Conservation (phyloP, 1,140 invertebrate species). For the Amyelois transitella region DNA sequence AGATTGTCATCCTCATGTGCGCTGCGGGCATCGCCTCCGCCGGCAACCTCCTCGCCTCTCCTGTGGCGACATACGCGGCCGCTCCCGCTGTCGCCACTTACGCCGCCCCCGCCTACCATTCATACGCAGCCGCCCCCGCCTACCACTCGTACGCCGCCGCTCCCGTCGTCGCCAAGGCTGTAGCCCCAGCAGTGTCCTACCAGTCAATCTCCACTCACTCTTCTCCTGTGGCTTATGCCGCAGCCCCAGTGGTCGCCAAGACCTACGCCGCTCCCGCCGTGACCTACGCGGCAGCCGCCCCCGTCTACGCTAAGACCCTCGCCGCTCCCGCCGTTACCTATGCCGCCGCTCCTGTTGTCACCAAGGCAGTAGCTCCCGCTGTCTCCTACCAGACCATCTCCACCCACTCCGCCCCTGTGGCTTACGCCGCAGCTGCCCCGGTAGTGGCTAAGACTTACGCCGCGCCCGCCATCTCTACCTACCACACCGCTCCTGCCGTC, state of each 20-base stretch:
- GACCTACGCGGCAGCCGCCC: slow-evolving; percentile 22
- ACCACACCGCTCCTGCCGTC: slow-evolving; percentile 11
- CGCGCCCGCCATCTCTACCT: slow-evolving; percentile 35
- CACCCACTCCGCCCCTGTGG: slow-evolving; percentile 16
- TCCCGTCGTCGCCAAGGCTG: slow-evolving; percentile 14
- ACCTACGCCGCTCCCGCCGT: slow-evolving; percentile 19
- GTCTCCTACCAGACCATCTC: slow-evolving; percentile 39
- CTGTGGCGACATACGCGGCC: slow-evolving; percentile 18
- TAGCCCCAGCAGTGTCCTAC: slow-evolving; percentile 18
- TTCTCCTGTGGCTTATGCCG: slow-evolving; percentile 5
- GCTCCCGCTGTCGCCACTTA: slow-evolving; percentile 14
- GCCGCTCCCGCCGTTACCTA: slow-evolving; percentile 17
- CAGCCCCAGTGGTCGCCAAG: slow-evolving; percentile 14
- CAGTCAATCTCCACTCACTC: slow-evolving; percentile 12
- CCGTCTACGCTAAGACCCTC: slow-evolving; percentile 5
- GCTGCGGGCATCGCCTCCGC: slow-evolving; percentile 50
- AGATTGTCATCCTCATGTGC: slow-evolving; percentile 52
- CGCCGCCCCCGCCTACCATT: slow-evolving; percentile 14
- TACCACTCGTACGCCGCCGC: slow-evolving; percentile 13
- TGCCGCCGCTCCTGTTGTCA: slow-evolving; percentile 18
- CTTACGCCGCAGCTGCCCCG: slow-evolving; percentile 9
- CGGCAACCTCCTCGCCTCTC: slow-evolving; percentile 42
- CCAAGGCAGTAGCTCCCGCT: slow-evolving; percentile 28
- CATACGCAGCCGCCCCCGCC: slow-evolving; percentile 21
- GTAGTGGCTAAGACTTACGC: slow-evolving; percentile 11